Conservation (phyloP, 2,888 invertebrate genomes). For the Leptarthrus brevirostris region DNA sequence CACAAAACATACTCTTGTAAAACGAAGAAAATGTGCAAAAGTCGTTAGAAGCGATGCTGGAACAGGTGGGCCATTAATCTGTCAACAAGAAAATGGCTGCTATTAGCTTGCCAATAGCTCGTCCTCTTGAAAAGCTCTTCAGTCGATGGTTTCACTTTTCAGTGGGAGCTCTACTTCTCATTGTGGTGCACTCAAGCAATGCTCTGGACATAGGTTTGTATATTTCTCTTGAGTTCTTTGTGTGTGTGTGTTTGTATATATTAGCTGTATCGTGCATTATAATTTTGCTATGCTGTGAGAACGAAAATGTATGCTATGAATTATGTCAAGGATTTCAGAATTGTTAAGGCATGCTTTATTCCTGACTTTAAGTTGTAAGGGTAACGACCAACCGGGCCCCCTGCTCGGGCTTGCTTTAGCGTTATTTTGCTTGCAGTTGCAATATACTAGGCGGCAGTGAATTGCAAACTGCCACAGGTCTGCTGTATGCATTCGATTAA, state of each 20-base stretch:
- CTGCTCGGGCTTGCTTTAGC: too few species aligned
- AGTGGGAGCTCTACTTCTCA: constrained; percentile 48
- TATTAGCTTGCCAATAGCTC: constrained; percentile 50
- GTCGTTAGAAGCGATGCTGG: constrained; percentile 40
- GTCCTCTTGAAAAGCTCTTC: constrained; percentile 40
- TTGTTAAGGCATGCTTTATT: constrained; percentile 28
- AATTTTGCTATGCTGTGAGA: neutral
- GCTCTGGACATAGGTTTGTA: constrained; percentile 52
- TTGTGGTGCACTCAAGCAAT: constrained; percentile 47
- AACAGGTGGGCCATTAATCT: constrained; percentile 52
- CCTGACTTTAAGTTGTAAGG: neutral
- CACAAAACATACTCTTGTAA: neutral
- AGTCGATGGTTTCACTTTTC: constrained; percentile 50
- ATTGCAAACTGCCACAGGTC: too few species aligned
- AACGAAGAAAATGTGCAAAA: constrained; percentile 35
- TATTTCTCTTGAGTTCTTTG: neutral
- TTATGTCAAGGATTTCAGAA: constrained; percentile 37
- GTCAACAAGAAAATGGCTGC: constrained; percentile 53
- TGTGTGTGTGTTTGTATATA: too few species aligned
- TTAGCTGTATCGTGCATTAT: neutral
- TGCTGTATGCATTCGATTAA: too few species aligned
- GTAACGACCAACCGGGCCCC: constrained; percentile 10
- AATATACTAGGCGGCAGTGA: too few species aligned
- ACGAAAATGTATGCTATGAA: constrained; percentile 32
- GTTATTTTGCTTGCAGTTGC: too few species aligned